These are phyloP conservation scores for Cyclargus thomasi DNA, from an alignment of 1,140 invertebrate species.

Conservation along the genomic window DNA sequence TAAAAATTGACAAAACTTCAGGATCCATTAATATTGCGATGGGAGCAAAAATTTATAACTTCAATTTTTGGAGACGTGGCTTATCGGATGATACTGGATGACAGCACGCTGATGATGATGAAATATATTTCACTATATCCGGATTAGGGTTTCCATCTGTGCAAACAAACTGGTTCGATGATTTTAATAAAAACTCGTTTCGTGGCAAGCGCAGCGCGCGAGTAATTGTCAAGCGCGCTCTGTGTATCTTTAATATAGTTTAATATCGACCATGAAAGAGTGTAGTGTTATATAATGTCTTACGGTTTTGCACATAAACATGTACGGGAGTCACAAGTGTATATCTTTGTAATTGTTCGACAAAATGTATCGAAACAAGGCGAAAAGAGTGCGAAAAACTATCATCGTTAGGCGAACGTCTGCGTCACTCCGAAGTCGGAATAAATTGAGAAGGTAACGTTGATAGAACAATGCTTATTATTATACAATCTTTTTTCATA, in stretches of 20 bases:
- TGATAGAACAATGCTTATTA: neutral
- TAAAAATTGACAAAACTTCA: no score
- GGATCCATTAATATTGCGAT: no score
- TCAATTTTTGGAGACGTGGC: no score
- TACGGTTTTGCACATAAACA: neutral
- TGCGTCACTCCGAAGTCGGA: neutral
- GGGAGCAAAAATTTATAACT: no score
- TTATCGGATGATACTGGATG: no score
- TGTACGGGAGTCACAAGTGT: neutral
- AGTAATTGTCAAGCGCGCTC: neutral
- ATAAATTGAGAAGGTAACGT: conserved; percentile 14
- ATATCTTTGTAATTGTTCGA: neutral
- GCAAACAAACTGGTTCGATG: conserved; percentile 8
- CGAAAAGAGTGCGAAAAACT: neutral
- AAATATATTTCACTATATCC: neutral
- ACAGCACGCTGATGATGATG: no score
- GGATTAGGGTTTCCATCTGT: conserved; percentile 1
- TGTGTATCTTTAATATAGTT: neutral
- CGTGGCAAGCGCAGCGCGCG: neutral
- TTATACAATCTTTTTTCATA: no score
- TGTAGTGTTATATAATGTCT: neutral
- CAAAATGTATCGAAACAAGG: neutral
- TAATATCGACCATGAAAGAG: neutral
- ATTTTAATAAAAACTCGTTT: conserved; percentile 11
- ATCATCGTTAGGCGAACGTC: neutral